A percentile compares a stretch with the other conserved stretches of the same genome.
Evolutionary conservation across 2,113 vertebrate genomes (phyloP).

Genomic region (Eurypyga helias): DNA sequence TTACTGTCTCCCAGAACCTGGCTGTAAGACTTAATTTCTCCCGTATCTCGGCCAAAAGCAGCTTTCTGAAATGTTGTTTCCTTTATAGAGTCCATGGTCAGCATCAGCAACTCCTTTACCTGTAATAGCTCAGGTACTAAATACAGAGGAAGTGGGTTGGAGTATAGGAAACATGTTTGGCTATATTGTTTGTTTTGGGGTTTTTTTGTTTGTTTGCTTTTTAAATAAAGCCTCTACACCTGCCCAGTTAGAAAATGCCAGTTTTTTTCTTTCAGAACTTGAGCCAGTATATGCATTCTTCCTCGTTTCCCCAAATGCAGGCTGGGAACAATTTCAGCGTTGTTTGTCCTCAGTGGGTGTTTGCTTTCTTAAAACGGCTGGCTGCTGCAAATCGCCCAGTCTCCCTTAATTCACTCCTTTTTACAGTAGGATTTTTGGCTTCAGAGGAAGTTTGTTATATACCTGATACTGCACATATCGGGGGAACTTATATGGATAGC

Average conservation of each 20-base stretch:
- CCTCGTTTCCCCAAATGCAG: background rate
- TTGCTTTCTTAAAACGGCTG: background rate
- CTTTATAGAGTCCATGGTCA: background rate
- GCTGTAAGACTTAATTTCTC: background rate
- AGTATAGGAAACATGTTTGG: background rate
- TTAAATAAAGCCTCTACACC: background rate
- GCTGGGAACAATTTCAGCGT: background rate
- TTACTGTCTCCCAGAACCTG: background rate
- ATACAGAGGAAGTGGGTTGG: background rate
- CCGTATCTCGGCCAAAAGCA: background rate
- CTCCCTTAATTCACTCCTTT: background rate
- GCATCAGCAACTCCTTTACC: background rate
- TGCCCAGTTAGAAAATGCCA: background rate
- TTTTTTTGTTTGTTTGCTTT: background rate
- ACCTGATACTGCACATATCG: rapidly evolving
- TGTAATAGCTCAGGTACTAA: background rate
- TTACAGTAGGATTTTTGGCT: background rate
- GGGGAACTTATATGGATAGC: background rate
- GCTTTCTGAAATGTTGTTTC: background rate
- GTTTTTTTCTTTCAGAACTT: background rate
- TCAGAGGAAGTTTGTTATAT: background rate
- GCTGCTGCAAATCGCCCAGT: background rate
- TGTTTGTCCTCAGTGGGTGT: background rate
- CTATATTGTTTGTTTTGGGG: background rate
- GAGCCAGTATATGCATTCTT: background rate